Base-by-base conservation (phyloP, 1,140 invertebrate species). In the Zaprionus ornatus region DNA sequence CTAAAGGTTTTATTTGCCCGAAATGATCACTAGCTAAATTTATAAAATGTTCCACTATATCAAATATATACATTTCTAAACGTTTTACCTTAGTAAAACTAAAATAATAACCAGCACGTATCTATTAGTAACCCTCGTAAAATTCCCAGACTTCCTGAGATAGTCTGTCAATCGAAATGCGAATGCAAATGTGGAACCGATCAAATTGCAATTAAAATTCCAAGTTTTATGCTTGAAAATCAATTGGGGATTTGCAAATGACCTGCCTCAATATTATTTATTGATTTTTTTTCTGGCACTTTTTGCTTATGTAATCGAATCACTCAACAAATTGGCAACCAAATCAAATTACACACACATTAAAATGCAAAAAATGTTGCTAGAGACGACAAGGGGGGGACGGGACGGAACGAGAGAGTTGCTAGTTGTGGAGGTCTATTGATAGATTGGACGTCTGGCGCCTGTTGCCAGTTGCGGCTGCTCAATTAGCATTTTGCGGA, bases 241-340 rank as follows among this genome's bases (percentile, higher is more conserved):
- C 19, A 57, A 45, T 65, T 66, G 10, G 35, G 4, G 23, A 45
- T 21, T 56, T 55, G 45, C 45, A 42, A 66, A 37, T 57, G 64
- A 57, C 35, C 63, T 56, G 64, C 50, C 25, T 42, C 25, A 25
- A 66, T 35, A 27, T 63, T 45, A 55, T 66, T 64, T 71, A 69
- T 79, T 82, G 74, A 79, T 86, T 75, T 79, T 71, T 78, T 45
- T 27, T 42, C 37, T 42, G 10, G 13, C 25, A 21, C 19, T 42
- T 66, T 75, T 61, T 56, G 42, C 74, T 83, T 84, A 80, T 84
- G 81, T 67, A 83, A 88, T 83, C 68, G 29, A 82, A 77, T 87
- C 80, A 87, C 50, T 87, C 80, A 88, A 72, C 73, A 69, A 87
- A 83, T 87, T 88, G 80, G 74, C 84, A 88, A 80, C 60, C 62